These are phyloP conservation scores for Nibea coibor DNA, from an alignment of 2,113 vertebrate species.

Conservation along the genomic window DNA sequence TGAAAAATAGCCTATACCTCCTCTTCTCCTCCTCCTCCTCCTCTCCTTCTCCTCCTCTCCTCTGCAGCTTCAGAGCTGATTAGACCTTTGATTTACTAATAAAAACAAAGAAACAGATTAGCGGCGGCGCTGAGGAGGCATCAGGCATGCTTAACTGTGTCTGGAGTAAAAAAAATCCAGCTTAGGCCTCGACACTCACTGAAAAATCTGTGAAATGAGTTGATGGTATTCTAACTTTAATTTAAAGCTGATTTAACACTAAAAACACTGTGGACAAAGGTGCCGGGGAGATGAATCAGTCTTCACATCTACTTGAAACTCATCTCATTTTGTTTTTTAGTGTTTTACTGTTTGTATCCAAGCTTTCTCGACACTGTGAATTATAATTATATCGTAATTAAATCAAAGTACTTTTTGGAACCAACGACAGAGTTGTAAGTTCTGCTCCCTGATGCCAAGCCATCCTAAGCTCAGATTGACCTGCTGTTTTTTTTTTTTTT, in stretches of 20 bases:
- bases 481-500: slow-evolving; percentile 19
- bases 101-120: slow-evolving; percentile 81
- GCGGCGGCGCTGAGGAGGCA: slow-evolving; percentile 33
- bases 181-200: slow-evolving; percentile 2
- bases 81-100: slow-evolving; percentile 84
- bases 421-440: neutral
- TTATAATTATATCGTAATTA: slow-evolving; percentile 1
- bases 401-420: slow-evolving; percentile 25
- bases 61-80: slow-evolving; percentile 80
- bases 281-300: neutral
- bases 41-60: slow-evolving; percentile 57
- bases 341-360: neutral
- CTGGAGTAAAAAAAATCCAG: slow-evolving; percentile 33
- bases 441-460: slow-evolving; percentile 24
- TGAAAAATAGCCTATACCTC: slow-evolving; percentile 80
- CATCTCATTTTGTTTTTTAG: neutral
- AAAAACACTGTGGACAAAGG: slow-evolving; percentile 16
- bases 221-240: slow-evolving; percentile 9
- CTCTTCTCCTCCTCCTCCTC: slow-evolving; percentile 48
- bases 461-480: slow-evolving; percentile 25
- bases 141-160: slow-evolving; percentile 35
- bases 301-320: slow-evolving; percentile 14
- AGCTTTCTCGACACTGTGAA: neutral
- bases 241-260: slow-evolving; percentile 4
- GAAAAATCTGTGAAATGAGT: slow-evolving; percentile 5